Evolutionary conservation across 2,888 invertebrate species (phyloP).

Genomic region (Belgica antarctica): DNA sequence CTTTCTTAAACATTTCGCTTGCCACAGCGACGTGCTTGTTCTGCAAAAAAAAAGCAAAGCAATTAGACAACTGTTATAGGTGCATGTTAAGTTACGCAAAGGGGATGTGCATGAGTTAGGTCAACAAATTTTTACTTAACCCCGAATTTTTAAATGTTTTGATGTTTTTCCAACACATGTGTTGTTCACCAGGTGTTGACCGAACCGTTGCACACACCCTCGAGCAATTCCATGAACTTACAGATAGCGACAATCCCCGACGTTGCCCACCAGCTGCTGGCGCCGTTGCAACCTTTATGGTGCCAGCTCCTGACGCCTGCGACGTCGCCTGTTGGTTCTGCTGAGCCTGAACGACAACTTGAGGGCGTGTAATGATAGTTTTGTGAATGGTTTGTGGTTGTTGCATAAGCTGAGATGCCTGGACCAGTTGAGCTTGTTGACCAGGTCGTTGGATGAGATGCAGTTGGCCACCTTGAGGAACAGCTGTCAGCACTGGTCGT

Average conservation of each 20-base stretch:
- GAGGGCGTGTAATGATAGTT: constrained; percentile 53
- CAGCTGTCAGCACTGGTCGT: constrained; percentile 52
- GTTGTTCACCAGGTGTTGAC: too few relatives aligned
- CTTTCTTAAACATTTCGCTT: constrained; percentile 95
- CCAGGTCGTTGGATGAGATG: constrained; percentile 55
- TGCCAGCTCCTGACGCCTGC: constrained; percentile 54
- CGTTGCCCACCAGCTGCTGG: constrained; percentile 45
- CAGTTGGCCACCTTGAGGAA: constrained; percentile 51
- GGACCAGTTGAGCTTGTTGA: constrained; percentile 55
- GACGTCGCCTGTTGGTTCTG: constrained; percentile 51
- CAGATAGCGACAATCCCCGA: constrained; percentile 53
- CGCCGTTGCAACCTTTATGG: constrained; percentile 47
- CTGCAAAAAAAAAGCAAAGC: constrained; percentile 57
- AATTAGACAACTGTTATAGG: too few relatives aligned
- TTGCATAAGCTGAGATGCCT: constrained; percentile 49
- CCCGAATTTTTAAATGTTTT: too few relatives aligned
- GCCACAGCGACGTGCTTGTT: constrained; percentile 95
- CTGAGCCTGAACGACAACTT: constrained; percentile 47
- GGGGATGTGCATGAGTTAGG: too few relatives aligned
- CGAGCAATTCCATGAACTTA: constrained; percentile 48
- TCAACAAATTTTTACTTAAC: too few relatives aligned
- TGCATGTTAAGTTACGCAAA: too few relatives aligned
- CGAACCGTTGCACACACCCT: too few relatives aligned
- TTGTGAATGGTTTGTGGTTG: constrained; percentile 48
- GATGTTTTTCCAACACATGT: too few relatives aligned